Evolutionary conservation across 2,113 vertebrate genomes (phyloP), one percentile per base, ranked within the genome.

Genomic region (Puntigrus tetrazona): DNA sequence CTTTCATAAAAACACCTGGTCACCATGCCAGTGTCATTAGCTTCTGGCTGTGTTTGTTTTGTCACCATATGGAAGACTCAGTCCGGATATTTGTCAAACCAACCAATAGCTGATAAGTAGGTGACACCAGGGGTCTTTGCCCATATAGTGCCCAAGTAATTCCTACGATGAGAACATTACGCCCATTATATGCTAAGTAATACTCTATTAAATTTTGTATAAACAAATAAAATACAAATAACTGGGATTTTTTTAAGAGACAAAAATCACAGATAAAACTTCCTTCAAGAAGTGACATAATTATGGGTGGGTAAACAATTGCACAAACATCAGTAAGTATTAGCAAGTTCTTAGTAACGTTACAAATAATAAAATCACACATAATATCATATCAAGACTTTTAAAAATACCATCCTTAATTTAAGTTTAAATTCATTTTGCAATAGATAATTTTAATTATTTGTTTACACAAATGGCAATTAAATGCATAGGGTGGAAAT

Each of bases 11-110:
- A 86, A 78, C 80, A 82, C 72, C 80, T 78, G 77, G 45, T 72
- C 38, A 79, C 75, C 31, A 47, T 9, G 41, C 10, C 78, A 45
- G 78, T 5, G 34, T 52, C 81, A 57, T 70, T 79, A 79, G 27
- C 72, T 78, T 41, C n/a, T 22, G 61, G 43, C 55, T 20, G 20
- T 63, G 59, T 77, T 81, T 84, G 69, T 50, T 81, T 78, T 81
- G 45, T 79, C 82, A 75, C 38, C 78, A 81, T 80, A 81, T 63
- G 61, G 63, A 59, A 45, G 43, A 50, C 14, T 57, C 73, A 50
- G 22, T 34, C 84, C 31, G 77, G 86, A 84, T 87, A 80, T 84
- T 75, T 87, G 82, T 52, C 86, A 80, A 80, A 87, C 67, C 27
- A 82, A 81, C 55, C 85, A 69, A 67, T 20, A 55, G 50, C 63